Base-by-base conservation (phyloP, 1,140 invertebrate species). In the Formica selysi region DNA sequence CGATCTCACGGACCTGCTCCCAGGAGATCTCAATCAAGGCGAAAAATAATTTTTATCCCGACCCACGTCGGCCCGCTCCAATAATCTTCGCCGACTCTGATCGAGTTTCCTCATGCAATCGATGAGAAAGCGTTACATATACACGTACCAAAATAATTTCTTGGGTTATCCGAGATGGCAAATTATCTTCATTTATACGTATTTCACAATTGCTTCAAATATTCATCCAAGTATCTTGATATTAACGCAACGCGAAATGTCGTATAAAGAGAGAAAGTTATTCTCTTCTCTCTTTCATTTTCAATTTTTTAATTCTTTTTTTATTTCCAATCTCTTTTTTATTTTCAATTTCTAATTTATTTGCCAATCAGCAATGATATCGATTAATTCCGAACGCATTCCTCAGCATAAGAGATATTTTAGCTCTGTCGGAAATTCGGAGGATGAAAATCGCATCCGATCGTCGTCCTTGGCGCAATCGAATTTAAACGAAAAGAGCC, bases 21-120 rank as follows among this genome's bases (percentile, higher is more conserved):
- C 94, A 84, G 73, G 94, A 93, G 94, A 94, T 92, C 91, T 91
- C 94, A 95, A 95, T 95, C 94, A 95, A 93, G 91, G 91, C 91
- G 91, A 93, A 94, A 92, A 94, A 93, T 94, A 93, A 94, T 93
- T 92, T 91, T 83, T 87, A 88, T 87, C 85, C 80, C 86, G 86
- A 86, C 91, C 91, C 91, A 87, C 88, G 79, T 78, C 80, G 78
- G 87, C 62, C 83, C 64, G 90, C 89, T 89, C 85, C 90, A 91
- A 92, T 94, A 93, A 91, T 91, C 90, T 92, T 91, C 88, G 86
- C 76, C 76, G 76, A 54, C 70, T 91, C 86, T 91, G 92, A 93
- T 93, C 89, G 89, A 93, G 89, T 92, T 93, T 87, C 86, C 79
- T 81, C 87, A 85, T 84, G 74, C 68, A 48, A 62, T 87, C 68